A percentile compares a stretch with the other conserved stretches of the same genome.
phyloP scores from a whole-genome alignment of 2,113 vertebrate species.

The Cichladusa arquata region DNA sequence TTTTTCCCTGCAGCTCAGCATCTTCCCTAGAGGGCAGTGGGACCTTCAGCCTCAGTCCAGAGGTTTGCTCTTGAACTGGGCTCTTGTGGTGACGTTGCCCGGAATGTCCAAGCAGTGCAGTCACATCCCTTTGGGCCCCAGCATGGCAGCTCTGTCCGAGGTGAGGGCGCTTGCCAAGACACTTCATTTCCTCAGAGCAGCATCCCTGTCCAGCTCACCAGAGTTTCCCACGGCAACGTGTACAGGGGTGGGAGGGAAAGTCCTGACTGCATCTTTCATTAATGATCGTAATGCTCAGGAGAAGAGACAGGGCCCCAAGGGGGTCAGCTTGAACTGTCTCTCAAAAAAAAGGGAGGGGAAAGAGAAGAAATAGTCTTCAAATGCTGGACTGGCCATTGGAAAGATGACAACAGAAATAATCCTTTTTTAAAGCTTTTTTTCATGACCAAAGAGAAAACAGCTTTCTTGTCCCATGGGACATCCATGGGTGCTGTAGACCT shows the following conservation, averaged over 20 bases:
- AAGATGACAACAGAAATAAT: neutral
- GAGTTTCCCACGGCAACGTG: neutral
- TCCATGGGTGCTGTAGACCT: neutral
- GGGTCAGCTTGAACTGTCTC: neutral
- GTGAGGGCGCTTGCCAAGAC: neutral
- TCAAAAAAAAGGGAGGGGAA: neutral
- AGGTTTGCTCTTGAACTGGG: neutral
- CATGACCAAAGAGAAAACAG: neutral
- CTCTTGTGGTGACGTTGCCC: neutral
- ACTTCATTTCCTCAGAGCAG: neutral
- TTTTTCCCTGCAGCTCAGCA: neutral
- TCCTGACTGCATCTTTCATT: neutral
- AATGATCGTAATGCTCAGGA: neutral
- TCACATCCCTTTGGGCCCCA: neutral
- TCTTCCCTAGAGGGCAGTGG: neutral
- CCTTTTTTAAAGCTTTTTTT: neutral
- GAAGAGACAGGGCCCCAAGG: neutral
- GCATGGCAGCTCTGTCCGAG: accelerated
- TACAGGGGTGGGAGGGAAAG: neutral
- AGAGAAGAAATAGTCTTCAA: neutral
- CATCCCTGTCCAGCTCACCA: neutral
- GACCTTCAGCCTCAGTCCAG: neutral
- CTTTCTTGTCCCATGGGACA: neutral
- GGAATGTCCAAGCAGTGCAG: neutral
- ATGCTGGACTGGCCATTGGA: neutral